Base-by-base conservation (phyloP, 2,113 vertebrate genomes). In the Chascanopsetta lugubris region DNA sequence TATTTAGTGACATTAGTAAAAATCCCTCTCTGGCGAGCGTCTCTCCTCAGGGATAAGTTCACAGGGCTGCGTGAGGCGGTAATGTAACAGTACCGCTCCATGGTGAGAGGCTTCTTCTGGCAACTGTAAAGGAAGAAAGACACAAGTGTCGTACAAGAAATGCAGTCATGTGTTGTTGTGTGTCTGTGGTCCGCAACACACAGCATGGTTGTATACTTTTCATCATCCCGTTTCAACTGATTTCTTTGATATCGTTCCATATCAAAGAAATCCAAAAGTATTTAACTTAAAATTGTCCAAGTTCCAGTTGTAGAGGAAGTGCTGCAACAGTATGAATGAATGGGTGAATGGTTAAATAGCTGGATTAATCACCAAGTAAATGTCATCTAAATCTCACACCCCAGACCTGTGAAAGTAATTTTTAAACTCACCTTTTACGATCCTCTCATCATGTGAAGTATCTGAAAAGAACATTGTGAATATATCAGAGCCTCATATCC, bases 1-100 rank as follows among this genome's bases (percentile, higher is more conserved):
- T 87, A 91, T 93, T 93, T 91, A 57, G 69, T 63, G 84, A 91
- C 90, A 88, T 92, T 85, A 82, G 88, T 87, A 70, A 90, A n/a
- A 90, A 87, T 85, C 85, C 80, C 49, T 69, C 82, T 80, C 85
- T 90, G 92, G 90, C 87, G 88, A 81, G 77, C 61, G 69, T 87
- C 87, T 85, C 84, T 90, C 90, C 86, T 87, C 80, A 36, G 86
- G 90, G 86, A 89, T 77, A 84, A 69, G 77, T 90, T 90, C 82
- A 85, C 70, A 84, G 85, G 84, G 77, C 88, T 88, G 62, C 87
- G 83, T 89, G 90, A 92, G 92, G 85, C 85, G 87, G 82, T 87
- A 89, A 90, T 90, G 88, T 91, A 84, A 88, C 58, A 87, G 75
- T 85, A 84, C 90, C 84, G 84, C 72, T 82, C 77, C 86, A 82